Conservation (phyloP, 2,888 invertebrate species). For the Hydrotaea diabolus region DNA sequence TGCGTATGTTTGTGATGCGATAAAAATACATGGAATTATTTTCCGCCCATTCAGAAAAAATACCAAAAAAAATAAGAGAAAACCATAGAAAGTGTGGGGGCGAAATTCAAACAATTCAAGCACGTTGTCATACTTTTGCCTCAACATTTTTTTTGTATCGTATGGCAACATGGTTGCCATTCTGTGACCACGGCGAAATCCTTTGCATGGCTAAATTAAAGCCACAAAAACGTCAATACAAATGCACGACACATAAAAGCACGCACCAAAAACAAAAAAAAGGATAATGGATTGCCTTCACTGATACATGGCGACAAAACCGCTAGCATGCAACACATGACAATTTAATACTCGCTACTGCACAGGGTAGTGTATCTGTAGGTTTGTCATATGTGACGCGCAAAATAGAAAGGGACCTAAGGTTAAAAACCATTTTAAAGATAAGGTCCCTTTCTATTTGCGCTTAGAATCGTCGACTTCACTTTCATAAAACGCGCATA, state of each 20-base stretch:
- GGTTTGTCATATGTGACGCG: too few species aligned
- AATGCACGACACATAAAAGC: not conserved
- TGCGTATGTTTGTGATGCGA: constrained; percentile 1
- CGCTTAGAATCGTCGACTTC: too few species aligned
- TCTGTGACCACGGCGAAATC: constrained; percentile 26
- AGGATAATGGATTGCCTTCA: not conserved
- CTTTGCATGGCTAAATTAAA: constrained; percentile 29
- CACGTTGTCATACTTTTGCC: not conserved
- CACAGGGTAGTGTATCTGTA: too few species aligned
- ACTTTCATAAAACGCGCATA: too few species aligned
- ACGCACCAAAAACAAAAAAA: not conserved
- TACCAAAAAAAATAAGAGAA: too few species aligned
- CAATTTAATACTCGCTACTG: too few species aligned
- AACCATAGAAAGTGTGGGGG: not conserved
- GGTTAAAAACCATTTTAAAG: too few species aligned
- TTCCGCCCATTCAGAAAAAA: not conserved
- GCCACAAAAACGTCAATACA: not conserved
- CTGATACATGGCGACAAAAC: too few species aligned
- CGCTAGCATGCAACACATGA: too few species aligned
- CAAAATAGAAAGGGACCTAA: too few species aligned
- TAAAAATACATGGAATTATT: not conserved
- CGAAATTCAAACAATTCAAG: not conserved
- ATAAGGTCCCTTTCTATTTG: too few species aligned
- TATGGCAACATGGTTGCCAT: not conserved
- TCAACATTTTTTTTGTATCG: too few species aligned